phyloP scores from a whole-genome alignment of 2,113 vertebrate species.

The Hylia prasina region DNA sequence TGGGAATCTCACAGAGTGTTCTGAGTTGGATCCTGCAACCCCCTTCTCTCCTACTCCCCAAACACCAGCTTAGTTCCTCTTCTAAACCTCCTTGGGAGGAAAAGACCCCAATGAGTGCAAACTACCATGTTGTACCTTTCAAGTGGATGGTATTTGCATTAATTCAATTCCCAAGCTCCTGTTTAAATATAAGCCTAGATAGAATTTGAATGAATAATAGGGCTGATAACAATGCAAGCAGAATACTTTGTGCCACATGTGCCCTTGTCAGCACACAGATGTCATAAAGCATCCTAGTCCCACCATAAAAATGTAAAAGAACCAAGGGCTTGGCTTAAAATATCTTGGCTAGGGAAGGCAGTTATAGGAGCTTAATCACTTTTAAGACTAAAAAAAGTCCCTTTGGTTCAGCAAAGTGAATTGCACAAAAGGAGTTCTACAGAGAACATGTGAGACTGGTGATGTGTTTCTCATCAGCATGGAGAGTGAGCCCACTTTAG shows the following conservation, averaged over 20 bases:
- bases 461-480: not conserved
- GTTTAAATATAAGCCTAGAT: not conserved
- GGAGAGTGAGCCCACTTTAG: not conserved
- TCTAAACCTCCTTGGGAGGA: not conserved
- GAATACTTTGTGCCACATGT: not conserved
- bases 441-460: not conserved
- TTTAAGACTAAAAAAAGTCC: not conserved
- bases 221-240: not conserved
- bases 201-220: not conserved
- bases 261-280: not conserved
- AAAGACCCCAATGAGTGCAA: not conserved
- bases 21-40: not conserved
- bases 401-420: not conserved
- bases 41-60: not conserved
- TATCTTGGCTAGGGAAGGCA: not conserved
- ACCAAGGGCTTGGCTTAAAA: not conserved
- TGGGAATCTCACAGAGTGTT: not conserved
- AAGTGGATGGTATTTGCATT: not conserved
- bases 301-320: not conserved
- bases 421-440: not conserved
- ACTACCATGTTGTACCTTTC: not conserved
- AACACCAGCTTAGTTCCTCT: not conserved
- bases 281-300: not conserved
- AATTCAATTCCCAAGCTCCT: not conserved
- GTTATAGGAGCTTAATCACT: not conserved